Evolutionary conservation across 1,140 invertebrate species (phyloP).

Genomic region (Dendrolimus kikuchii): DNA sequence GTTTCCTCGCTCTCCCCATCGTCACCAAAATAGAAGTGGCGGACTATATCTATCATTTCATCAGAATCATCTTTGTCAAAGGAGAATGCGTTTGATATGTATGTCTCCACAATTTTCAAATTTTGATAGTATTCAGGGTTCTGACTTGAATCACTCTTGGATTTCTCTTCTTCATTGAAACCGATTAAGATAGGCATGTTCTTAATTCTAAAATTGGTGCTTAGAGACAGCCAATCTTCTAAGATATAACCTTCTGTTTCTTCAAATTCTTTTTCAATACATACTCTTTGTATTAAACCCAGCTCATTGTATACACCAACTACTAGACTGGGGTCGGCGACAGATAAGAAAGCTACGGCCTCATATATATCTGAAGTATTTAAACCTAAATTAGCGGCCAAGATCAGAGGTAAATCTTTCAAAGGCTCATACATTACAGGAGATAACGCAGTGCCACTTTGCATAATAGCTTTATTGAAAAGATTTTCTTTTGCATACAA

Average conservation of each 20-base stretch:
- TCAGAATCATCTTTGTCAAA: constrained; percentile 8
- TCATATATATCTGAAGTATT: constrained; percentile 17
- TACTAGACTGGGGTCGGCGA: constrained; percentile 16
- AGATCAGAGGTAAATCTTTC: constrained; percentile 19
- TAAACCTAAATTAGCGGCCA: constrained; percentile 28
- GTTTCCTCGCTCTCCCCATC: constrained; percentile 12
- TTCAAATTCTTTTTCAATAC: constrained; percentile 27
- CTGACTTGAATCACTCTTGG: too few relatives aligned
- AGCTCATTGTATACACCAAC: constrained; percentile 22
- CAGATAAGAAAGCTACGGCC: constrained; percentile 27
- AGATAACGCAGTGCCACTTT: constrained; percentile 23
- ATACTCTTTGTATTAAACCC: constrained; percentile 16
- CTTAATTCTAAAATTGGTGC: constrained; percentile 17
- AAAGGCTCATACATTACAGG: constrained; percentile 8
- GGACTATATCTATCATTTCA: constrained; percentile 10
- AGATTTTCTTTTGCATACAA: constrained; percentile 26
- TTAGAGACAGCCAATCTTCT: constrained; percentile 19
- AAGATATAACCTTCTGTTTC: constrained; percentile 24
- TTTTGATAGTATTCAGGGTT: neutral
- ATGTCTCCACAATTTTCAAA: constrained; percentile 5
- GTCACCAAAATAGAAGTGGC: constrained; percentile 32
- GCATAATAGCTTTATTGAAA: constrained; percentile 28
- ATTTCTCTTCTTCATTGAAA: constrained; percentile 24
- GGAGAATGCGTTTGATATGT: constrained; percentile 8
- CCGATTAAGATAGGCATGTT: constrained; percentile 30